A percentile compares a stretch with the other conserved stretches of the same genome.
Evolutionary conservation across 2,888 invertebrate genomes (phyloP).

Genomic region (Perdita meconis): DNA sequence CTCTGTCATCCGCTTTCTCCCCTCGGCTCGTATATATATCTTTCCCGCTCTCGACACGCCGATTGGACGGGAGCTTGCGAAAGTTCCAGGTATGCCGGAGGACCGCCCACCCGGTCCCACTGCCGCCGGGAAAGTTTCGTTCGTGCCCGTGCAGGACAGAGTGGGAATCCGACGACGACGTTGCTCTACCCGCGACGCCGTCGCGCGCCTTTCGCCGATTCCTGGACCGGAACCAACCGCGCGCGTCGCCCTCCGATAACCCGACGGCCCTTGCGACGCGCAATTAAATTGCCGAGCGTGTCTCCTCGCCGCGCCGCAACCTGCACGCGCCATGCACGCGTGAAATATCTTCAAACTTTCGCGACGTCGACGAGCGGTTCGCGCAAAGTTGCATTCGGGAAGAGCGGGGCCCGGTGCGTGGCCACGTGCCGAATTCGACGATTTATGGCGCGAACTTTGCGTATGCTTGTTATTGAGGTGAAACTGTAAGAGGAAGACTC

Average conservation of each 20-base stretch:
- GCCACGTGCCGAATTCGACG: too few species aligned
- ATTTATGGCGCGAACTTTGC: too few species aligned
- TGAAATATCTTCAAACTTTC: background rate
- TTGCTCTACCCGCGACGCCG: constrained; percentile 25
- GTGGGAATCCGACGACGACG: constrained; percentile 51
- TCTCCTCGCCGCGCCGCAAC: too few species aligned
- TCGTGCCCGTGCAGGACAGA: constrained; percentile 60
- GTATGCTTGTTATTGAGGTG: too few species aligned
- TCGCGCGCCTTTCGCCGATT: constrained; percentile 37
- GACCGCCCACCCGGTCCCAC: constrained; percentile 78
- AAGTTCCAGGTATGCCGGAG: constrained; percentile 80
- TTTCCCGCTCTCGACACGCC: constrained; percentile 63
- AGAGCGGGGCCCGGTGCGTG: too few species aligned
- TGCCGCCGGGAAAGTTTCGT: constrained; percentile 78
- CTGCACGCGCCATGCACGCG: background rate
- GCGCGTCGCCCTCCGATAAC: constrained; percentile 21
- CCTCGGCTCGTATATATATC: constrained; percentile 31
- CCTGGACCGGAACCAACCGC: constrained; percentile 42
- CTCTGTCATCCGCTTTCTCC: constrained; percentile 56
- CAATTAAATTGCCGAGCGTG: constrained; percentile 41
- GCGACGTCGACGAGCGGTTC: background rate
- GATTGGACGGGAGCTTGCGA: constrained; percentile 81
- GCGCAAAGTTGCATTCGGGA: background rate
- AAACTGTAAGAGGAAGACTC: too few species aligned
- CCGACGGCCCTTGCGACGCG: background rate